A percentile compares a stretch with the other conserved stretches of the same genome.
Conservation (phyloP, 2,113 vertebrate species). For the Eurystomus gularis region DNA sequence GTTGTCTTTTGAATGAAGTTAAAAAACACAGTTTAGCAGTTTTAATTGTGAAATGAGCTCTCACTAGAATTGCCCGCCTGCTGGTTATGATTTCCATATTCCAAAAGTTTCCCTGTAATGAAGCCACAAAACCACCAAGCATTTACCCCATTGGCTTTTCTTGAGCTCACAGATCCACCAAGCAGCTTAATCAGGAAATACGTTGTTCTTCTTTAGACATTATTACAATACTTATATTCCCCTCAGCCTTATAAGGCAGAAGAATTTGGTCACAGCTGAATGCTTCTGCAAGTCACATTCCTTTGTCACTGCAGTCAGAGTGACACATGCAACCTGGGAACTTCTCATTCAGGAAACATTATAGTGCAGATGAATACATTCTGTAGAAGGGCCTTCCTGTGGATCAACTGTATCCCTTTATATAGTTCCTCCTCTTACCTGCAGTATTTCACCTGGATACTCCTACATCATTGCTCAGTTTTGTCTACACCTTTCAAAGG, state of each 20-base stretch:
- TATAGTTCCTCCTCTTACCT: not conserved
- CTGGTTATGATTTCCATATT: conserved; percentile 35
- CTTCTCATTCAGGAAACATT: not conserved
- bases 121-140: conserved; percentile 41
- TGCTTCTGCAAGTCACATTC: not conserved
- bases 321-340: not conserved
- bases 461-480: not conserved
- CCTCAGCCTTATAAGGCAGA: conserved; percentile 46
- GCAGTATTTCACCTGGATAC: not conserved
- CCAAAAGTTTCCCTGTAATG: conserved; percentile 41
- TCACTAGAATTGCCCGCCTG: not conserved
- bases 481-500: not conserved
- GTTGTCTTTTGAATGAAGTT: conserved; percentile 31
- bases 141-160: not conserved
- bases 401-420: not conserved
- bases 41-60: not conserved
- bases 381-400: not conserved
- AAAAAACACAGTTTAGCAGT: not conserved
- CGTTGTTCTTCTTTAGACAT: not conserved
- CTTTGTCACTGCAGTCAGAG: not conserved
- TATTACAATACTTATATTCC: not conserved
- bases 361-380: not conserved
- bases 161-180: not conserved
- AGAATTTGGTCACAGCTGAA: conserved; percentile 6
- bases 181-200: not conserved